Evolutionary conservation across 2,888 invertebrate genomes (phyloP).

Genomic region (Epinotia ramella): DNA sequence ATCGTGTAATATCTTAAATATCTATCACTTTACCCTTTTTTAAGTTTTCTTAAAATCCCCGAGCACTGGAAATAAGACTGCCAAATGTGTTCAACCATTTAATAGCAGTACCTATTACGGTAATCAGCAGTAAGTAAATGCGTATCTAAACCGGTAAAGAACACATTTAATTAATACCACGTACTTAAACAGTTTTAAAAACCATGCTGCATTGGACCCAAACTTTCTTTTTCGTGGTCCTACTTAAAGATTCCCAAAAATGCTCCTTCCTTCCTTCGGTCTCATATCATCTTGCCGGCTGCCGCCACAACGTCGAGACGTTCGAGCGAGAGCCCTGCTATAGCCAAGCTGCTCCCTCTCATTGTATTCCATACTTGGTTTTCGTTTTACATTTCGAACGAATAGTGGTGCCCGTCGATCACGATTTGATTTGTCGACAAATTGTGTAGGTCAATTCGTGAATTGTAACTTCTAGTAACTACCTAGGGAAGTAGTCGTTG

Average conservation of each 20-base stretch:
- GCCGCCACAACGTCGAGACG: slow-evolving; percentile 70
- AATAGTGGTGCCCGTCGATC: slow-evolving; percentile 59
- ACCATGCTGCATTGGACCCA: background rate
- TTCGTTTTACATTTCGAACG: slow-evolving; percentile 80
- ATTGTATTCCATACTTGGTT: slow-evolving; percentile 82
- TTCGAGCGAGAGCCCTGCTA: slow-evolving; percentile 57
- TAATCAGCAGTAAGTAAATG: background rate
- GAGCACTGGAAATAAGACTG: background rate
- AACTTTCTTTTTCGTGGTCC: slow-evolving; percentile 38
- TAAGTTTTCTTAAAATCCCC: background rate
- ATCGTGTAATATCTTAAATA: background rate
- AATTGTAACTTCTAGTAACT: no score
- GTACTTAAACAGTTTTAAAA: background rate
- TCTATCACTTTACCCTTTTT: no score
- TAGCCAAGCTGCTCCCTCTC: slow-evolving; percentile 66
- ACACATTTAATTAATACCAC: background rate
- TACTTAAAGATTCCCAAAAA: slow-evolving; percentile 50
- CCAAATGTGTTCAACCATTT: background rate
- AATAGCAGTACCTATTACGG: background rate
- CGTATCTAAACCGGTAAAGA: background rate
- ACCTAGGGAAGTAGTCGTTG: no score
- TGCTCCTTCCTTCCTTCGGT: slow-evolving; percentile 54
- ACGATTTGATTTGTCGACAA: slow-evolving; percentile 47
- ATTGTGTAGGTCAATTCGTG: background rate
- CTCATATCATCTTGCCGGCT: slow-evolving; percentile 52